Evolutionary conservation across 2,113 vertebrate genomes (phyloP).

Genomic region (Carassius gibelio): DNA sequence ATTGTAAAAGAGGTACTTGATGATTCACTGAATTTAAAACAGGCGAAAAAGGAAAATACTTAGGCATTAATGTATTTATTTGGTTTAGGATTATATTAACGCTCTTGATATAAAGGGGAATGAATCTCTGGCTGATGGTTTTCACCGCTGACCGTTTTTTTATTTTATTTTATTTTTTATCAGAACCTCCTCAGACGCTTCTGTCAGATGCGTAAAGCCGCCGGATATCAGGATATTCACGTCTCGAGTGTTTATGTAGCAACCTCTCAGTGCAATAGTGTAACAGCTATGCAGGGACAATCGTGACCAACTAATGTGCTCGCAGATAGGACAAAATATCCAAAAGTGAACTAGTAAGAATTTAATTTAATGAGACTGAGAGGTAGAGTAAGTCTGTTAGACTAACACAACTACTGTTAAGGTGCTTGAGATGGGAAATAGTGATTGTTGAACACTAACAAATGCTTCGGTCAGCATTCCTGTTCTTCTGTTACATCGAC

Average conservation of each 20-base stretch:
- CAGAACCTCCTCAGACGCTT: slow-evolving; percentile 12
- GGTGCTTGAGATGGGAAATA: background rate
- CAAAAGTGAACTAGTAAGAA: background rate
- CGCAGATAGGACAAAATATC: slow-evolving; percentile 33
- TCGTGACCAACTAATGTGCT: slow-evolving; percentile 52
- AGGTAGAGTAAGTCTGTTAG: slow-evolving; percentile 3
- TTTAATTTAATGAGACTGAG: slow-evolving; percentile 6
- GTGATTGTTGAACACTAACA: slow-evolving; percentile 29
- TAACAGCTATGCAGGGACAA: slow-evolving; percentile 59
- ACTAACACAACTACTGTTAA: slow-evolving; percentile 1
- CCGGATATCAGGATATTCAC: slow-evolving; percentile 31
- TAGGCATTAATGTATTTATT: slow-evolving; percentile 36
- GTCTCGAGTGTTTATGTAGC: slow-evolving; percentile 52
- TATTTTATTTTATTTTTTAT: background rate
- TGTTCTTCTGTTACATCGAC: slow-evolving; percentile 18
- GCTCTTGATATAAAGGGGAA: slow-evolving; percentile 21
- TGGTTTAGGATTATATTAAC: slow-evolving; percentile 1
- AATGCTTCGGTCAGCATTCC: slow-evolving; percentile 30
- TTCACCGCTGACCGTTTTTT: background rate
- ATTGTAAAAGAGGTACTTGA: slow-evolving; percentile 34
- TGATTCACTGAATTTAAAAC: slow-evolving; percentile 1
- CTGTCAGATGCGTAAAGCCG: background rate
- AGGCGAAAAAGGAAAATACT: slow-evolving; percentile 9
- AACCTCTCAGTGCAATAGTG: slow-evolving; percentile 54
- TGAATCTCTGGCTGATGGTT: slow-evolving; percentile 23